Evolutionary conservation across 2,113 vertebrate species (phyloP), one percentile per base, ranked within the genome.

Genomic region (Scomber japonicus): DNA sequence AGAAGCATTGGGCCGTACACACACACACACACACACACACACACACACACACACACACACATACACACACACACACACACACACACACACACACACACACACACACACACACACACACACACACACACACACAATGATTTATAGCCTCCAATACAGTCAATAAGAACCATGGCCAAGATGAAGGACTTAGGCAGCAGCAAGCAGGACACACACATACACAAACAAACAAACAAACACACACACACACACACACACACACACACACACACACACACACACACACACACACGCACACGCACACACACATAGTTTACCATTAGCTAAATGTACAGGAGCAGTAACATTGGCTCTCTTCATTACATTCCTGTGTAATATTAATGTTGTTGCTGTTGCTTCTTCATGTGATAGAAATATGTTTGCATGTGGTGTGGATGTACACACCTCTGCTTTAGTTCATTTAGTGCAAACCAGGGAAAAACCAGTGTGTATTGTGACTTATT

Each of bases 91-190:
- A 74, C 17, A 82, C 79, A 71, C 77, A 80, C 70, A 81, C 79
- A 83, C 80, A 81, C 59, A 74, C 67, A 71, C 70, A 60, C 14
- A 74, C 65, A 76, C 70, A 81, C 79, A 83, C 80, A 81, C 59
- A 73, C 67, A 71, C 70, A 84, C 46, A 75, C 56, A 31, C 64
- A 71, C 77, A 80, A 55, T 93, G 92, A 94, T 94, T 94, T 94
- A 94, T 94, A 82, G 88, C 86, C 88, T 81, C 83, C 66, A 68
- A 89, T 92, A 80, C 84, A 90, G 91, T 95, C 93, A 94, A 93
- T 95, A 94, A 90, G 71, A 80, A 80, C 87, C 88, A 73, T 66
- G 78, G 83, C 89, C 85, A 85, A 93, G 93, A 92, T 92, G 90
- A 91, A 94, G 88, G 85, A 89, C 82, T 85, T 84, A 44, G 60